These are phyloP conservation scores for Mixornis gularis DNA, from an alignment of 2,113 vertebrate genomes.

Conservation along the genomic window DNA sequence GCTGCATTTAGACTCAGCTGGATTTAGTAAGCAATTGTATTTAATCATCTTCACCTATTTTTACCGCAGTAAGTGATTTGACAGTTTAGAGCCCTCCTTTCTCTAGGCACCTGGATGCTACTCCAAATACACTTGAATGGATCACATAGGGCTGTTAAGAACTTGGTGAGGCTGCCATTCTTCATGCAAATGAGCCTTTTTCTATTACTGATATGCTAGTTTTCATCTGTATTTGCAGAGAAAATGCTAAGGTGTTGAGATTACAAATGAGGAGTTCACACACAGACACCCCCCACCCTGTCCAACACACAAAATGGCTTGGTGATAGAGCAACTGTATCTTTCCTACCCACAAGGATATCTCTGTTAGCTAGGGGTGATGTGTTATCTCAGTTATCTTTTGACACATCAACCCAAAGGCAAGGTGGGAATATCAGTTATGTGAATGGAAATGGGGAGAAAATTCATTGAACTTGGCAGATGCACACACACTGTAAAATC, in stretches of 20 bases:
- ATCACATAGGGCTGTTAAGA: neutral
- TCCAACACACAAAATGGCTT: neutral
- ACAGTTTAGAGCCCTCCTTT: neutral
- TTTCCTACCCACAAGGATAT: neutral
- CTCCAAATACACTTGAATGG: neutral
- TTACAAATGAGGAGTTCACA: neutral
- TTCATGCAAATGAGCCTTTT: constrained; percentile 14
- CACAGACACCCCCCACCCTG: neutral
- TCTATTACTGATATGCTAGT: neutral
- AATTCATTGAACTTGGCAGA: neutral
- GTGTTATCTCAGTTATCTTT: constrained; percentile 7
- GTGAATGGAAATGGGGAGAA: neutral
- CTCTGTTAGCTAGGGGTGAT: neutral
- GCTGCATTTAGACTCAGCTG: neutral
- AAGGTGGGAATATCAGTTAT: neutral
- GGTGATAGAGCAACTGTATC: neutral
- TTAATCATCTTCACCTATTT: constrained; percentile 5
- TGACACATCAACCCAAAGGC: neutral
- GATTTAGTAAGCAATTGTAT: neutral
- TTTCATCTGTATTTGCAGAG: neutral
- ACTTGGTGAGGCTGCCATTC: neutral
- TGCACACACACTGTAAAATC: neutral
- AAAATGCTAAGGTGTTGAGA: neutral
- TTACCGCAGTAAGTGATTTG: neutral
- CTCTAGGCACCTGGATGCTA: neutral